Evolutionary conservation across 1,140 invertebrate species (phyloP), one percentile per base, ranked within the genome.

Genomic region (Tetramorium simillimum): DNA sequence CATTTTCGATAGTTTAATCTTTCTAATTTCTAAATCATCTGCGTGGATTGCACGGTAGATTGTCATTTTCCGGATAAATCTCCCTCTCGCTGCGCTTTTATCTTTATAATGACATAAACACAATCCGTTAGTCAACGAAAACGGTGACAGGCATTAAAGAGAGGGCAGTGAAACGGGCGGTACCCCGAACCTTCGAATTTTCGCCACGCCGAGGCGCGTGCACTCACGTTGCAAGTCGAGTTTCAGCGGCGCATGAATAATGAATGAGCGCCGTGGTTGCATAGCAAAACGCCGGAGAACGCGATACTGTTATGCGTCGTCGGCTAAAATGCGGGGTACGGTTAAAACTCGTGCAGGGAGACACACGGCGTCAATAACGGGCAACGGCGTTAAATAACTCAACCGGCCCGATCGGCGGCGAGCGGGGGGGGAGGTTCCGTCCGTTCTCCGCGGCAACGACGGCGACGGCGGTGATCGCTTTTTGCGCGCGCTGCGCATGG

Each of bases 231-330:
- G 88, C 86, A 89, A 90, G 70, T 70, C 89, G 76, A 53, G 85
- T 90, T 77, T 88, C 88, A 90, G 92, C 88, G 87, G 63, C 87
- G 87, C 88, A 92, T 93, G 92, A 93, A 93, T 93, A 94, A 94
- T 91, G 92, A 93, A 93, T 91, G 91, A 91, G 67, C 84, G 63
- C 58, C 75, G 78, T 62, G 80, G 85, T 87, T 90, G 89, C 88
- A 91, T 86, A 85, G 91, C 80, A 75, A 92, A 91, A 90, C 85
- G 87, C 77, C 77, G 46, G 77, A 80, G 91, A 91, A 90, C 91
- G 90, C 87, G 87, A 89, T 92, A 92, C 89, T 88, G 91, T 93
- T 90, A 90, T 85, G 63, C 63, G 78, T 58, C 37, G 86, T 85
- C 88, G 58, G 49, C 56, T 60, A 65, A 69, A 87, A 84, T 72